Base-by-base conservation (phyloP, 2,888 invertebrate genomes). In the Arctia plantaginis region DNA sequence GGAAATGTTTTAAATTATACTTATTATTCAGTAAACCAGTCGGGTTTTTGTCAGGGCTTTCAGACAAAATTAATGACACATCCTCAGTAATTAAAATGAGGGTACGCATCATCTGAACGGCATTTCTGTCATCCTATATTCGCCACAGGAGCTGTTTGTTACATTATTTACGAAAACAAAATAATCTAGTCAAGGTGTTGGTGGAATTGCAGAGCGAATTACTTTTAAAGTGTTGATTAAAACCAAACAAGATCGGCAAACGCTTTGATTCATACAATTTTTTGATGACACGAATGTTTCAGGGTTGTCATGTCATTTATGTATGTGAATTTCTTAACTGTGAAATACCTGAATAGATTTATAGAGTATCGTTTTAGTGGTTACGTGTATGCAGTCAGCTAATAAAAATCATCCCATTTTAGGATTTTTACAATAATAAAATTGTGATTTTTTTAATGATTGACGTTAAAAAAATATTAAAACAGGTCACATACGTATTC, bases 1-100 rank as follows among this genome's bases (percentile, higher is more conserved):
- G 82, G 82, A 86, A 90, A 90, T 90, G 89, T 90, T 91, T 91
- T 88, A 87, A 92, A 91, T 91, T 89, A 83, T 82, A 73, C 80
- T 79, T 86, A 89, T 91, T 90, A 86, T 81, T 87, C 84, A 82
- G 66, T 73, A 77, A 75, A 81, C 80, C 85, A 66, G 82, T 83
- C 77, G 79, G 80, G 81, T 82, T 80, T 81, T 85, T 51, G 64
- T 68, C 47, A 55, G 51, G 7, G 65, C 51, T 71, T 62, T 71
- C 27, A 47, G 55, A 66, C 35, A 75, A 39, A 68, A 51, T 71
- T 71, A 67, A 67, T 62, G 41, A 62, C 20, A 62, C 41, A 30
- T 62, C 30, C 41, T 67, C 41, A 62, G 30, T 62, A 44, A 67
- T 71, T 71, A 30, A 71, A 71, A 71, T 65, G 47, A 65, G 71